Evolutionary conservation across 2,113 vertebrate species (phyloP), one percentile per base, ranked within the genome.

Genomic region (Pelecanoides urinatrix): DNA sequence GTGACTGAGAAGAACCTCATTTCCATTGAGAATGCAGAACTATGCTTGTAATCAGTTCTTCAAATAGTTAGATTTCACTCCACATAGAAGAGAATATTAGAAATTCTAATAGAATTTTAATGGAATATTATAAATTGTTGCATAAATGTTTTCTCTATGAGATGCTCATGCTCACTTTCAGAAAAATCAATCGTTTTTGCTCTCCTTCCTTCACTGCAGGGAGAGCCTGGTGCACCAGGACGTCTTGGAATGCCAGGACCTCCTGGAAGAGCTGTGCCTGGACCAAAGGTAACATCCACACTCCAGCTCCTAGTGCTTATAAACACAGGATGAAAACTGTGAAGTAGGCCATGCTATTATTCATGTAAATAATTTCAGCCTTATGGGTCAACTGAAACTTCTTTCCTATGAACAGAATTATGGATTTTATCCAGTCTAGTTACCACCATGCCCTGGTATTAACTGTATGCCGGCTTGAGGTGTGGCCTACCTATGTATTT

Each of bases 191-290:
- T 17, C 3, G 1, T 1, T 88, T 92, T 89, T 65, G 16, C 55
- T 80, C 42, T 91, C 38, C 22, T 74, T n/a, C 56, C 52, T 87
- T 85, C 79, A 50, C 79, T 92, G 38, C 83, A 99, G 99, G 99
- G 99, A 67, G 99, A 99, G 95, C 99, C 98, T 83, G 99, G 99
- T 50, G 88, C 79, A 21, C 97, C 98, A 70, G 99, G 99, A 38
- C 98, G 98, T 32, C 94, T 98, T 58, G 99, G 99, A 95, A 96
- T 99, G 97, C 98, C 98, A 63, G 99, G 99, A 63, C 98, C 98
- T 81, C 98, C 98, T 79, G 99, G 99, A 86, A 98, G 98, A 72
- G 98, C 98, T 87, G 97, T 99, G 89, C 96, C 98, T 92, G 99
- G 99, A 88, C 96, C 98, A 88, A 99, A 99, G 98, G 99, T 99